Conservation (phyloP, 2,888 invertebrate species). For the Clistopyga incitator region DNA sequence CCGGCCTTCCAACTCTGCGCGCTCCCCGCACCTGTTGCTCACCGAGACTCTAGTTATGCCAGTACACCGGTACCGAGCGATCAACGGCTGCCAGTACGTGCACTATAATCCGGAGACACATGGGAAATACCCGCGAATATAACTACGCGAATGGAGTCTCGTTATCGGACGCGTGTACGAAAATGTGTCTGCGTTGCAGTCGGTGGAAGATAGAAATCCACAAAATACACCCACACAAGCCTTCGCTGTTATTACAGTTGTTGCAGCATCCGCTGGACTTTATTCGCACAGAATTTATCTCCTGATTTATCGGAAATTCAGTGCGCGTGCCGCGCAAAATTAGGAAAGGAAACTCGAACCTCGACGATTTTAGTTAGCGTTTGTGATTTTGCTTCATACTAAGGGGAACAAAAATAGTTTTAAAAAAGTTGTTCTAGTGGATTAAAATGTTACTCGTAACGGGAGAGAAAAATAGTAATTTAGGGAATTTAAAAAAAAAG, state of each 20-base stretch:
- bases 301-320: not conserved
- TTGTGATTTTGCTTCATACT: no score
- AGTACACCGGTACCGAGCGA: slow-evolving; percentile 38
- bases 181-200: slow-evolving; percentile 28
- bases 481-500: no score
- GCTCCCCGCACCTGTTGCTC: slow-evolving; percentile 67
- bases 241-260: not conserved
- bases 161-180: slow-evolving; percentile 41
- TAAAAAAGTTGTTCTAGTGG: no score
- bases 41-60: slow-evolving; percentile 56
- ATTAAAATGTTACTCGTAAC: no score
- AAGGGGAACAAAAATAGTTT: no score
- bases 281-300: not conserved
- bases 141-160: slow-evolving; percentile 33
- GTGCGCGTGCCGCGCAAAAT: not conserved
- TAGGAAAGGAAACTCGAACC: no score
- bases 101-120: slow-evolving; percentile 59
- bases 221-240: not conserved
- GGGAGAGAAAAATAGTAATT: no score
- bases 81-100: slow-evolving; percentile 29
- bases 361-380: no score
- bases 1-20: slow-evolving; percentile 44
- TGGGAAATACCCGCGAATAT: slow-evolving; percentile 51
- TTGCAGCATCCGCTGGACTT: not conserved
- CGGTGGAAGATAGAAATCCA: not conserved